These are phyloP conservation scores for Rotaria sp. DNA, from an alignment of 2,888 invertebrate genomes.

Conservation along the genomic window DNA sequence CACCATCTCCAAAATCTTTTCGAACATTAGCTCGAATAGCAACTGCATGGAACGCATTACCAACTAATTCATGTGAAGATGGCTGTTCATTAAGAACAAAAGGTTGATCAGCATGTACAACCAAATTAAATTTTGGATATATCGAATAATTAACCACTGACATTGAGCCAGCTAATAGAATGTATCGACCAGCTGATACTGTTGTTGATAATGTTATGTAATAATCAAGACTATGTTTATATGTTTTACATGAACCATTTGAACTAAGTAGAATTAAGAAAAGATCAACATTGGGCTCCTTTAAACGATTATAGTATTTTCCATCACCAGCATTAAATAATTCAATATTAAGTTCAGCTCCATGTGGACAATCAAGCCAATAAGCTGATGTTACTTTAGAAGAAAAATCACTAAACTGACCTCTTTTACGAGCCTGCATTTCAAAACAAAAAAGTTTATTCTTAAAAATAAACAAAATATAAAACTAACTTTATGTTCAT, in stretches of 20 bases:
- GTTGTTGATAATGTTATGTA: slow-evolving; percentile 36
- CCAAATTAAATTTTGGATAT: slow-evolving; percentile 31
- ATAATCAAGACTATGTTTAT: slow-evolving; percentile 39
- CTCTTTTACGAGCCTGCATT: not conserved
- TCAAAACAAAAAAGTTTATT: not conserved
- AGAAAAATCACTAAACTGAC: slow-evolving; percentile 27
- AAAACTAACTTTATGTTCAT: slow-evolving; percentile 32
- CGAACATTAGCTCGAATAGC: slow-evolving; percentile 31
- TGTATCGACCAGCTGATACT: slow-evolving; percentile 34
- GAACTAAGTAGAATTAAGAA: slow-evolving; percentile 33
- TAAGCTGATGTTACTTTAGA: slow-evolving; percentile 31
- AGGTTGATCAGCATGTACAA: slow-evolving; percentile 31
- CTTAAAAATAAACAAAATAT: not conserved
- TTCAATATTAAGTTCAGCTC: slow-evolving; percentile 37
- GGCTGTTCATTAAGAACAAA: slow-evolving; percentile 32
- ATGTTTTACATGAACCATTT: slow-evolving; percentile 31
- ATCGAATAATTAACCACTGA: not conserved
- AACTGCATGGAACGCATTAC: slow-evolving; percentile 36
- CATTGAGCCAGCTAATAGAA: slow-evolving; percentile 37
- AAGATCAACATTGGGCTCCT: slow-evolving; percentile 34
- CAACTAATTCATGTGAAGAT: slow-evolving; percentile 22
- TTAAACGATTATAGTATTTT: slow-evolving; percentile 36
- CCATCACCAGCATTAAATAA: slow-evolving; percentile 33
- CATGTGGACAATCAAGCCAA: slow-evolving; percentile 33
- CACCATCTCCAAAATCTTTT: not conserved